Evolutionary conservation across 2,113 vertebrate species (phyloP).

Genomic region (Neolamprologus variostigma): DNA sequence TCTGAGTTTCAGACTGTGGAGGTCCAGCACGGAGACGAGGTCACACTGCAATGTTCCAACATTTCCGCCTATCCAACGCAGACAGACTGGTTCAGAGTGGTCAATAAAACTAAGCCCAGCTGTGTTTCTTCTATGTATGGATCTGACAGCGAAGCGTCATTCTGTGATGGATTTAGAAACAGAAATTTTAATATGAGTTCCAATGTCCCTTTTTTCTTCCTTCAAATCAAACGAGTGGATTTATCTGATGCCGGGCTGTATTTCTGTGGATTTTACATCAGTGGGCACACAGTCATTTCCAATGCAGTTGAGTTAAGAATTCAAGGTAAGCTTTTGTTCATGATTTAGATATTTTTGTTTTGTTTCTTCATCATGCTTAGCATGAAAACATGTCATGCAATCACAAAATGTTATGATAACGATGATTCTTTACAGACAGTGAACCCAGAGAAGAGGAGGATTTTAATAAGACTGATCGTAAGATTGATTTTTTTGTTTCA

Average conservation of each 20-base stretch:
- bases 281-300: not conserved
- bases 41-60: not conserved
- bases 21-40: fast-evolving
- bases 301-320: not conserved
- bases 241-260: not conserved
- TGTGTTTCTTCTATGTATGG: not conserved
- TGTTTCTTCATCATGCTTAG: fast-evolving
- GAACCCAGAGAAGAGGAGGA: fast-evolving
- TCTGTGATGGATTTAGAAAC: not conserved
- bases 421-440: fast-evolving
- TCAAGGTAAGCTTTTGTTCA: not conserved
- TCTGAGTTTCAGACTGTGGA: not conserved
- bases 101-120: not conserved
- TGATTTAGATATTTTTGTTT: too few relatives aligned
- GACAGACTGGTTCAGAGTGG: not conserved
- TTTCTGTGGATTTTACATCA: slow-evolving; percentile 3
- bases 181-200: not conserved
- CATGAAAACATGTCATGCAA: too few relatives aligned
- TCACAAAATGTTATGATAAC: not conserved
- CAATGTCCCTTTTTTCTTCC: not conserved
- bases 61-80: fast-evolving
- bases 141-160: fast-evolving
- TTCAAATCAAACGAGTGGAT: not conserved
- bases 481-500: not conserved
- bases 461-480: not conserved